Conservation (phyloP, 2,888 invertebrate genomes). For the Hemaris fuciformis region DNA sequence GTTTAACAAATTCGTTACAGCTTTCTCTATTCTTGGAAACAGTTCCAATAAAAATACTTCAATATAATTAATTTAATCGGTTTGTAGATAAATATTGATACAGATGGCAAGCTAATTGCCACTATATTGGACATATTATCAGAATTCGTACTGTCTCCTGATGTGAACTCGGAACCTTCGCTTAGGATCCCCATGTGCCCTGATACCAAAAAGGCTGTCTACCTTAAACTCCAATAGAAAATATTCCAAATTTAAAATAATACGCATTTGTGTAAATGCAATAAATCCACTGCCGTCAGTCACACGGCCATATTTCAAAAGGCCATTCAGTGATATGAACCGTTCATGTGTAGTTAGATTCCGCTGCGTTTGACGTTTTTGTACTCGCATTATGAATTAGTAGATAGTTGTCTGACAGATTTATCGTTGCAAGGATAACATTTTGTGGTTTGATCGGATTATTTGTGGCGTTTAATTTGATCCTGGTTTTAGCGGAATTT, state of each 20-base stretch:
- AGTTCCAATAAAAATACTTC: no score
- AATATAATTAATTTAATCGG: no score
- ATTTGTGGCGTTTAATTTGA: background rate
- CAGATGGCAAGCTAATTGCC: no score
- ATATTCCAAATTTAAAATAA: background rate
- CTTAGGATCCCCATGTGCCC: no score
- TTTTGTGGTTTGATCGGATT: no score
- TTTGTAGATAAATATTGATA: no score
- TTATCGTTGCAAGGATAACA: background rate
- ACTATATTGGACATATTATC: no score
- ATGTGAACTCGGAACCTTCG: no score
- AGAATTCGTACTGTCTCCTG: no score
- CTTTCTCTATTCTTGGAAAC: background rate
- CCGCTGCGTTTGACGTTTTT: slow-evolving; percentile 5
- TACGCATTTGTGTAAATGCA: slow-evolving; percentile 4
- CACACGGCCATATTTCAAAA: slow-evolving; percentile 1
- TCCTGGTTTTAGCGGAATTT: background rate
- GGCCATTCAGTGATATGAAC: background rate
- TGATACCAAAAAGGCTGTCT: no score
- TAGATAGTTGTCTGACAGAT: background rate
- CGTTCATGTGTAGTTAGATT: slow-evolving; percentile 5
- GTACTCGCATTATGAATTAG: slow-evolving; percentile 4
- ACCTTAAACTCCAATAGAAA: no score
- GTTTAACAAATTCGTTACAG: background rate
- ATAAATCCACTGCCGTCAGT: background rate